phyloP scores from a whole-genome alignment of 2,113 vertebrate species.

The Caranx melampygus region DNA sequence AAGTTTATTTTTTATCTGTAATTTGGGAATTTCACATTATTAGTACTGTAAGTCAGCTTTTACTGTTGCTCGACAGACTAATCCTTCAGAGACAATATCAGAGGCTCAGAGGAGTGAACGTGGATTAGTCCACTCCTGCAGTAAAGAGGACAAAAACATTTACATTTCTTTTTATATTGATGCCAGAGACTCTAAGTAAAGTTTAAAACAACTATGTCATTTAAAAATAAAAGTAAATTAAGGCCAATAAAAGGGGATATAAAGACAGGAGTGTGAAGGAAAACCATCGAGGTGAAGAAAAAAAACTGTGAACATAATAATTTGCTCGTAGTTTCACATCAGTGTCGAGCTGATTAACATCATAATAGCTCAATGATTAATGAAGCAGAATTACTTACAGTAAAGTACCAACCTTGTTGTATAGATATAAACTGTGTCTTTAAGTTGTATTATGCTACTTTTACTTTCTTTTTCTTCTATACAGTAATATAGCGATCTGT shows the following conservation, averaged over 20 bases:
- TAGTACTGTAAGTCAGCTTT: neutral
- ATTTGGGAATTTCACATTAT: neutral
- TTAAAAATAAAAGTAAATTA: neutral
- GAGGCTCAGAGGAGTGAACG: neutral
- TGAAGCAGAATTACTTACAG: neutral
- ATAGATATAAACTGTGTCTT: no score
- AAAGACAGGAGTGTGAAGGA: neutral
- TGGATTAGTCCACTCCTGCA: neutral
- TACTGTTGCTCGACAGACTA: no score
- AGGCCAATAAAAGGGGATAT: neutral
- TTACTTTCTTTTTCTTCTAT: no score
- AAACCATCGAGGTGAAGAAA: neutral
- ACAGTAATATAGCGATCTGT: no score
- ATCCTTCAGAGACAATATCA: no score
- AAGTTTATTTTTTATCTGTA: no score
- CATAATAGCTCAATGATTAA: neutral
- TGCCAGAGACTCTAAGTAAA: neutral
- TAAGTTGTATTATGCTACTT: no score
- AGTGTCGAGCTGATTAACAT: no score
- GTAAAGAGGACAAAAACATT: neutral
- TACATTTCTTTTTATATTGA: neutral
- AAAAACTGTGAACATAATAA: no score
- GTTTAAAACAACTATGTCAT: no score
- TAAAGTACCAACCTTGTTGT: no score
- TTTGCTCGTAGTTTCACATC: no score